These are phyloP conservation scores for Heterodera carotae DNA, from an alignment of 1,140 invertebrate species.

Conservation along the genomic window DNA sequence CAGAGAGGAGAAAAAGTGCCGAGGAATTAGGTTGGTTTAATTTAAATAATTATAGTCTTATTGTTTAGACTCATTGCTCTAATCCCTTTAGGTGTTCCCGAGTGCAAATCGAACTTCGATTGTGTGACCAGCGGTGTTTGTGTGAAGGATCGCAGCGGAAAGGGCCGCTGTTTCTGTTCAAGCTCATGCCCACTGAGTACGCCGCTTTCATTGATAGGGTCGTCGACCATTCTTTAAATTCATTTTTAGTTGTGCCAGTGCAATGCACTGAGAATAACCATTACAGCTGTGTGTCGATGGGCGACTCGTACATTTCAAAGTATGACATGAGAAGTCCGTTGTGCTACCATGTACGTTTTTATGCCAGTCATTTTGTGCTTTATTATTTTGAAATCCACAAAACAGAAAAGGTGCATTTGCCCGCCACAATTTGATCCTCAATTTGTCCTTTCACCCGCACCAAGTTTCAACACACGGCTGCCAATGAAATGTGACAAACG, in stretches of 20 bases:
- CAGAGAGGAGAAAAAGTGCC: constrained; percentile 19
- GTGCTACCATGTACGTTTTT: constrained; percentile 49
- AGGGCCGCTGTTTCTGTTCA: constrained; percentile 57
- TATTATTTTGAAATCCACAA: constrained; percentile 47
- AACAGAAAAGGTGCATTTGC: constrained; percentile 51
- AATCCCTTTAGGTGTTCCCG: constrained; percentile 49
- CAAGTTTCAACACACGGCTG: constrained; percentile 49
- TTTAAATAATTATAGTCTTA: neutral
- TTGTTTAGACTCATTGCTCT: neutral
- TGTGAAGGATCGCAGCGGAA: constrained; percentile 46
- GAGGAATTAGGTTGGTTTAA: constrained; percentile 19
- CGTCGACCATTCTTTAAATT: neutral
- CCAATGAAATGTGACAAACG: constrained; percentile 64
- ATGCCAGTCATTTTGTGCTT: constrained; percentile 1
- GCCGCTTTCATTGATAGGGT: neutral
- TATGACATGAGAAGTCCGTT: constrained; percentile 52
- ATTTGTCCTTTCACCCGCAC: constrained; percentile 33
- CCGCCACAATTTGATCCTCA: constrained; percentile 59
- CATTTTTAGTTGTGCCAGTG: constrained; percentile 51
- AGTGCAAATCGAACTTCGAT: constrained; percentile 50
- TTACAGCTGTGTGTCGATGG: constrained; percentile 55
- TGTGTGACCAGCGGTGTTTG: constrained; percentile 59
- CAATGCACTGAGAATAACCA: constrained; percentile 42
- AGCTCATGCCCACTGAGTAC: constrained; percentile 59
- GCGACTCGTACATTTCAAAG: constrained; percentile 46